Conservation (phyloP, 2,888 invertebrate genomes). For the Dromius quadrimaculatus region DNA sequence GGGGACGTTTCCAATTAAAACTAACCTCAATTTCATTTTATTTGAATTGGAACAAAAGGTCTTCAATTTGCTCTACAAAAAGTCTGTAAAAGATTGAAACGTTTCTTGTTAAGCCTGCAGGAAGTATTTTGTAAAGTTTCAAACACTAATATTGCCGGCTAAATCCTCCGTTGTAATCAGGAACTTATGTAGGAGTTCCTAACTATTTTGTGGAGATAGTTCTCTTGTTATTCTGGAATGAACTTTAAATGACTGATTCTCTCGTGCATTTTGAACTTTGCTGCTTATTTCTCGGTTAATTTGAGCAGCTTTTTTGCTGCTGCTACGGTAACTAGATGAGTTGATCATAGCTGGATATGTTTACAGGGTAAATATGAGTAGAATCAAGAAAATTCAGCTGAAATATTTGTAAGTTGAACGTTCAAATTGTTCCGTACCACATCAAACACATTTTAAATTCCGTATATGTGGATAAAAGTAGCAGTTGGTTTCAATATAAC, state of each 20-base stretch:
- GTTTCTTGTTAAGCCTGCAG: neutral
- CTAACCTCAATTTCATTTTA: conserved; percentile 22
- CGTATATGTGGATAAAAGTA: neutral
- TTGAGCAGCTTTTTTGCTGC: conserved; percentile 7
- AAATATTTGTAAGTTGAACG: no score
- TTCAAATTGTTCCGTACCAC: no score
- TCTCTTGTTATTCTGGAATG: conserved; percentile 3
- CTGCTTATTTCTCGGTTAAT: conserved; percentile 9
- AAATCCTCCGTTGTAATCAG: conserved; percentile 26
- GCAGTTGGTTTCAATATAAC: neutral
- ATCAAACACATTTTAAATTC: no score
- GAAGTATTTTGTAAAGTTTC: conserved; percentile 21
- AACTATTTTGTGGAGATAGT: conserved; percentile 34
- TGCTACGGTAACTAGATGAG: no score
- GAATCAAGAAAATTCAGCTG: no score
- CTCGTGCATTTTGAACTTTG: conserved; percentile 15
- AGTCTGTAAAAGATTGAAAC: conserved; percentile 25
- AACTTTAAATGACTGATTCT: conserved; percentile 19
- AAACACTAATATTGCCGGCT: conserved; percentile 35
- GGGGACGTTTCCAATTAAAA: no score
- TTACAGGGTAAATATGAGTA: no score
- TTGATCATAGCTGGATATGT: no score
- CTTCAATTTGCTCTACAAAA: conserved; percentile 25
- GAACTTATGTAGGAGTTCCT: conserved; percentile 11
- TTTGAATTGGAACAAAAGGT: conserved; percentile 7